A percentile compares a stretch with the other conserved stretches of the same genome.
Conservation (phyloP, 2,888 invertebrate genomes). For the Pachliopta kotzebuea region DNA sequence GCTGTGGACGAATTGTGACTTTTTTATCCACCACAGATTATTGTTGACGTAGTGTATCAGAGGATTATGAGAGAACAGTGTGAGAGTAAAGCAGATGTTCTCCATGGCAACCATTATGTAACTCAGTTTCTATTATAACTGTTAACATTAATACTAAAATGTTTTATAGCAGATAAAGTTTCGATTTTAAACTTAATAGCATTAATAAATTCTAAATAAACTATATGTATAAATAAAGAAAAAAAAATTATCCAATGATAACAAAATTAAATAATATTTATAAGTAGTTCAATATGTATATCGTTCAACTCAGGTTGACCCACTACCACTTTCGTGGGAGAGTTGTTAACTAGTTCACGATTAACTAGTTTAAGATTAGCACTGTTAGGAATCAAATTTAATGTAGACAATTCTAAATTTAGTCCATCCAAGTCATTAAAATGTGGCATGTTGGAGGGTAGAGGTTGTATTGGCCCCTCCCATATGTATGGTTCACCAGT, state of each 20-base stretch:
- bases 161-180: too few relatives aligned
- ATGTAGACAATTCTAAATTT: slow-evolving; percentile 44
- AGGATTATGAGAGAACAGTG: too few relatives aligned
- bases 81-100: too few relatives aligned
- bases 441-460: slow-evolving; percentile 45
- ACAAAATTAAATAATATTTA: slow-evolving; percentile 33
- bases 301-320: slow-evolving; percentile 51
- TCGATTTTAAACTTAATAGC: too few relatives aligned
- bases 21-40: too few relatives aligned
- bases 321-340: slow-evolving; percentile 47
- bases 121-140: too few relatives aligned
- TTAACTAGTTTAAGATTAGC: slow-evolving; percentile 52
- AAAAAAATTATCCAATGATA: slow-evolving; percentile 2
- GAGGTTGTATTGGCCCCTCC: slow-evolving; percentile 46
- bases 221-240: too few relatives aligned
- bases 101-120: too few relatives aligned
- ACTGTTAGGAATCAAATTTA: slow-evolving; percentile 56
- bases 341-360: slow-evolving; percentile 45
- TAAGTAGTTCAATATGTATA: slow-evolving; percentile 50
- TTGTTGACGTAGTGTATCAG: too few relatives aligned
- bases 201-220: background rate
- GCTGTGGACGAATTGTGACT: too few relatives aligned
- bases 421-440: slow-evolving; percentile 42
- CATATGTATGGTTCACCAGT: slow-evolving; percentile 57
- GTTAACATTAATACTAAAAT: too few relatives aligned